These are phyloP conservation scores for Poecilus cupreus DNA, from an alignment of 2,888 invertebrate genomes.

Conservation along the genomic window DNA sequence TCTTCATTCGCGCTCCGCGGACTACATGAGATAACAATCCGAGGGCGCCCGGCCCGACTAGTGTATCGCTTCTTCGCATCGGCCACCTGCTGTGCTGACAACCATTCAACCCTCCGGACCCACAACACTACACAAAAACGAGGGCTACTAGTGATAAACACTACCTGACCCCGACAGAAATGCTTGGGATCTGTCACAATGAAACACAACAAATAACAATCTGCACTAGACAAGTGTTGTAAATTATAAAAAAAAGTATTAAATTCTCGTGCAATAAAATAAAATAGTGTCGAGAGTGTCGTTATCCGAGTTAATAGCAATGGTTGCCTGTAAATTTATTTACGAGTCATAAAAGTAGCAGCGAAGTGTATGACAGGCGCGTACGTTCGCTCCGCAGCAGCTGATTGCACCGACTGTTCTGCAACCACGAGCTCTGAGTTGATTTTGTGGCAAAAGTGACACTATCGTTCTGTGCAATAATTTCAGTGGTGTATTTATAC, in stretches of 20 bases:
- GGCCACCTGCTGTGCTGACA: conserved; percentile 37
- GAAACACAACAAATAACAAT: conserved; percentile 1
- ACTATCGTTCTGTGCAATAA: conserved; percentile 22
- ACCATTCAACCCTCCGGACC: conserved; percentile 1
- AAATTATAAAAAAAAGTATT: not conserved
- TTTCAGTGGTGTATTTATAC: not conserved
- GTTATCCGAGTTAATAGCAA: conserved; percentile 53
- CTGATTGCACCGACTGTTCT: conserved; percentile 2
- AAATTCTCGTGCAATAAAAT: not conserved
- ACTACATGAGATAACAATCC: too few relatives aligned
- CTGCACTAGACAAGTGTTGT: not conserved
- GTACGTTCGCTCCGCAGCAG: not conserved
- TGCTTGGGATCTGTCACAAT: not conserved
- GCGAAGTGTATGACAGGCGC: conserved; percentile 19
- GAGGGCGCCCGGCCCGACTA: too few relatives aligned
- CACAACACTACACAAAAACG: not conserved
- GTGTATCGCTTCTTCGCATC: not conserved
- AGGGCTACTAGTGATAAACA: conserved; percentile 1
- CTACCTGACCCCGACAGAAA: not conserved
- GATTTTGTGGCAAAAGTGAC: not conserved
- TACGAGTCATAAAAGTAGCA: conserved; percentile 68
- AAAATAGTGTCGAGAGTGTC: conserved; percentile 9
- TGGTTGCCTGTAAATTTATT: conserved; percentile 69
- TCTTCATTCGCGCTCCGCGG: not conserved
- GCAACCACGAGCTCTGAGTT: not conserved